Base-by-base conservation (phyloP, 2,797 vertebrate genomes). In the Stomatorhinus walkeri region DNA sequence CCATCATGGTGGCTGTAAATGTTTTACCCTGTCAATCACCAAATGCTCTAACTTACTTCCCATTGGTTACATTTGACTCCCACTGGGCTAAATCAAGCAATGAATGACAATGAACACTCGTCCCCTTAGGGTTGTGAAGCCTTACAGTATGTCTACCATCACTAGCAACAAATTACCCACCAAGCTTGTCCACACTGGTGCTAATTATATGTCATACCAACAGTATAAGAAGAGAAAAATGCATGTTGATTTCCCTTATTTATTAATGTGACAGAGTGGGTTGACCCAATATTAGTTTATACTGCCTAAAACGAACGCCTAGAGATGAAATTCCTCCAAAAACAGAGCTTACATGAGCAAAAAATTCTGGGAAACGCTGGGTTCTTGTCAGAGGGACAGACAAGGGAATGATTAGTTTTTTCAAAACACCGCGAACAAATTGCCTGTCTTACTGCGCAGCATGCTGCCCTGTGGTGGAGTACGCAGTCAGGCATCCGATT, bases 31-130 rank as follows among this genome's bases (percentile, higher is more conserved):
- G 72, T 79, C 72, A 79, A 79, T 79, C 72, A 79, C 72, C 36
- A 79, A 79, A 19, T 46, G 16, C 72, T 43, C 36, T 79, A 79
- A 43, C 72, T 43, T 19, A 19, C 72, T 46, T 79, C 72, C 40
- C 72, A 79, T 79, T 79, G 72, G 72, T 79, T 79, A 79, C 72
- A 79, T 79, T 79, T 79, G 36, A 46, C 36, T 79, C 72, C 72
- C 36, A 79, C 36, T 79, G 40, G 72, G 72, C 2, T 46, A 43
- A 79, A 79, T 43, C 72, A 79, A n/a, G 36, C 36, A 43, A 79
- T 46, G 72, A 79, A 46, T 79, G 36, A 79, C 36, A 79, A 46
- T 79, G 72, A 79, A n/a, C 72, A 79, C 6, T 79, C 16, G 46
- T 46, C 72, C 72, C 72, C 36, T 79, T 40, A 79, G 72, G 72